Conservation (phyloP, 2,888 invertebrate genomes). For the Anagyrus pseudococci region DNA sequence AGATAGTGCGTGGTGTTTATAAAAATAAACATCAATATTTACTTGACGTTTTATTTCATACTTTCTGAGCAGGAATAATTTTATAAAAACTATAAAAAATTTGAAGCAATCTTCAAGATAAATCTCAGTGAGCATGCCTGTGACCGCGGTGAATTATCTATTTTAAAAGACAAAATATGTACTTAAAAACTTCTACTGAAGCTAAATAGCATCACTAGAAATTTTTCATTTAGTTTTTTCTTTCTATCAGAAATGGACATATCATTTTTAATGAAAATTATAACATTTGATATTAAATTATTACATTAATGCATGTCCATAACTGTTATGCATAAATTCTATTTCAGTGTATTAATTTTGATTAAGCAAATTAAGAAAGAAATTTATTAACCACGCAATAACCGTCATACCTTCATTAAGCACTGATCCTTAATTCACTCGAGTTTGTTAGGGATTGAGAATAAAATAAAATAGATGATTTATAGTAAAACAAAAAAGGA, state of each 20-base stretch:
- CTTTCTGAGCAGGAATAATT: constrained; percentile 28
- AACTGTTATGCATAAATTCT: not conserved
- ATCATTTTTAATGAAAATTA: constrained; percentile 3
- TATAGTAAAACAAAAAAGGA: constrained; percentile 17
- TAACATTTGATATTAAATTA: not conserved
- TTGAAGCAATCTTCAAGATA: constrained; percentile 21
- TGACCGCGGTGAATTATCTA: constrained; percentile 15
- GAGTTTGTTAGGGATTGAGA: constrained; percentile 31
- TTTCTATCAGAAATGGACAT: constrained; percentile 19
- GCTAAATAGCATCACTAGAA: constrained; percentile 10
- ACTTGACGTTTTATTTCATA: constrained; percentile 35
- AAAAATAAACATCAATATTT: constrained; percentile 30
- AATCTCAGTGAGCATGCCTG: constrained; percentile 26
- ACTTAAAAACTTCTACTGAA: no score
- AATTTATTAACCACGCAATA: constrained; percentile 38
- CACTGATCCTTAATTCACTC: constrained; percentile 41
- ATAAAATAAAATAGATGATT: constrained; percentile 38
- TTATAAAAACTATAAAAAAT: constrained; percentile 22
- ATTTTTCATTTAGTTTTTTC: not conserved
- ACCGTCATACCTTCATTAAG: constrained; percentile 45
- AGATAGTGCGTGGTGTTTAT: not conserved
- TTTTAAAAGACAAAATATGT: constrained; percentile 19
- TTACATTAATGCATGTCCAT: constrained; percentile 12
- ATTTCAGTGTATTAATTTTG: constrained; percentile 10
- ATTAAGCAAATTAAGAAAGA: constrained; percentile 23